phyloP scores from a whole-genome alignment of 2,888 invertebrate genomes.

The Rotaria magnacalcarata region DNA sequence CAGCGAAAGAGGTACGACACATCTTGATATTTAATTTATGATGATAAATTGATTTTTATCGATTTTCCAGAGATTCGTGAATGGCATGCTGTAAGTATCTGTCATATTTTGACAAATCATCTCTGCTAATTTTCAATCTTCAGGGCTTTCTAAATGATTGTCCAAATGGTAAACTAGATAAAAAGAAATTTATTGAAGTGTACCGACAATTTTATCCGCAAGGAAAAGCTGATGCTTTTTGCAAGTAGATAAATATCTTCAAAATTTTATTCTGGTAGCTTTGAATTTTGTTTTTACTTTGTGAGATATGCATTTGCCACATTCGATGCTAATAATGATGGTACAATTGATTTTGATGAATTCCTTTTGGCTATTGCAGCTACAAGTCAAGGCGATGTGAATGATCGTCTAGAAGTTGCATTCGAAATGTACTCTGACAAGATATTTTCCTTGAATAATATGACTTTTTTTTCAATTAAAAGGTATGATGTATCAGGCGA shows the following conservation, averaged over 20 bases:
- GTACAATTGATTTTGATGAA: constrained; percentile 24
- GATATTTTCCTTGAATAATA: neutral
- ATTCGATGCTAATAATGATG: constrained; percentile 23
- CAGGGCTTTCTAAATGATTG: constrained; percentile 28
- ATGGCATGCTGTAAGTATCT: neutral
- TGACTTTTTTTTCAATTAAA: neutral
- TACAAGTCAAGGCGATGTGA: neutral
- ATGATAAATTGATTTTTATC: neutral
- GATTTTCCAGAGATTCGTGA: neutral
- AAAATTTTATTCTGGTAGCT: no score
- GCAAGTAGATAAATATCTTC: constrained; percentile 36
- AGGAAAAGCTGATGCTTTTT: constrained; percentile 46
- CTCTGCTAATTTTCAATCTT: neutral
- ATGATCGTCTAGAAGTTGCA: constrained; percentile 34
- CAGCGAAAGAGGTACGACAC: neutral
- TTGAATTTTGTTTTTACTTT: neutral
- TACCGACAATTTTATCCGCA: constrained; percentile 46
- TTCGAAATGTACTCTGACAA: neutral
- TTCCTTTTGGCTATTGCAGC: constrained; percentile 4
- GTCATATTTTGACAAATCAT: no score
- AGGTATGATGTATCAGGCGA: constrained; percentile 44
- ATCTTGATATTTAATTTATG: no score
- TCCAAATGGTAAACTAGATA: constrained; percentile 30
- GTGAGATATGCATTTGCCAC: constrained; percentile 3
- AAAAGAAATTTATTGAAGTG: constrained; percentile 46